phyloP scores from a whole-genome alignment of 2,113 vertebrate species.

The Bos javanicus region DNA sequence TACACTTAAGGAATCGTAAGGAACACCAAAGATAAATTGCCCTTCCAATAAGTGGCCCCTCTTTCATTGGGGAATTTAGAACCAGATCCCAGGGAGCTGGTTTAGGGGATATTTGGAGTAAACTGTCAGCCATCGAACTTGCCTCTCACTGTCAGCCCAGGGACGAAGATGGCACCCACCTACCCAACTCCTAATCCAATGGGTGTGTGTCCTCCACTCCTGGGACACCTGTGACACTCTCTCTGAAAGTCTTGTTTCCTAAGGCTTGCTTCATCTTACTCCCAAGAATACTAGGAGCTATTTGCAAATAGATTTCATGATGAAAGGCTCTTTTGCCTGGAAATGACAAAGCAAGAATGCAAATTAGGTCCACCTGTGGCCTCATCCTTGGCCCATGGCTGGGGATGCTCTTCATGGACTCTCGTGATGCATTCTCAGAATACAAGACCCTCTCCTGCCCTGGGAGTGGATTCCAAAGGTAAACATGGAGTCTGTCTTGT shows the following conservation, averaged over 20 bases:
- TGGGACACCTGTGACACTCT: neutral
- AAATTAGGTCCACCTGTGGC: neutral
- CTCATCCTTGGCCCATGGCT: neutral
- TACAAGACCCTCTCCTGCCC: neutral
- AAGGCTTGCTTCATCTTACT: neutral
- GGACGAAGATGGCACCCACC: neutral
- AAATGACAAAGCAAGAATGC: neutral
- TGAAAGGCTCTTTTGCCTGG: neutral
- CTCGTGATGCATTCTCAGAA: neutral
- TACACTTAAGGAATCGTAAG: neutral
- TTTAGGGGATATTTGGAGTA: neutral
- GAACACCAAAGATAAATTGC: neutral
- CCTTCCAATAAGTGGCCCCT: neutral
- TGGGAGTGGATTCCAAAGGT: neutral
- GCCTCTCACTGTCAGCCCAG: no score
- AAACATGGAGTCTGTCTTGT: neutral
- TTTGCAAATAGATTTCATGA: neutral
- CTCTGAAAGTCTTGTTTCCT: neutral
- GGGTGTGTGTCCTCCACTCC: neutral
- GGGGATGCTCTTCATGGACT: neutral
- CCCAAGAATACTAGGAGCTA: neutral
- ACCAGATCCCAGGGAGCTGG: neutral
- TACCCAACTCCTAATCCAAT: neutral
- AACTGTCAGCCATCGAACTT: neutral
- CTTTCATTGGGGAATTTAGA: neutral